These are phyloP conservation scores for Manduca sexta DNA, from an alignment of 1,140 invertebrate species.

Conservation along the genomic window DNA sequence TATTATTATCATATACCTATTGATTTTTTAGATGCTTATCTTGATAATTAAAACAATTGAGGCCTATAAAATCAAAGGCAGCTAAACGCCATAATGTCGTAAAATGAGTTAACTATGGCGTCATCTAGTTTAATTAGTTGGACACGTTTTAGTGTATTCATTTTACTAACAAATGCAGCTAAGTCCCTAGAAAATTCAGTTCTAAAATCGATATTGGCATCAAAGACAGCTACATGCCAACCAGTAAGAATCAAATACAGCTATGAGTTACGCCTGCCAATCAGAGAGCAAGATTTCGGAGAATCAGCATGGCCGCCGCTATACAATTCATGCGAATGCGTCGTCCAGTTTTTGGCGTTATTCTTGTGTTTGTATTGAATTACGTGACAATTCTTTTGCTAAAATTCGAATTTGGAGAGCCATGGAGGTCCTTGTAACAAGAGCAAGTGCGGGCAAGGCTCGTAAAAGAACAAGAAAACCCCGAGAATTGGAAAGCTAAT, in stretches of 20 bases:
- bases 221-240: conserved; percentile 7
- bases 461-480: conserved; percentile 8
- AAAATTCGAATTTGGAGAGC: conserved; percentile 3
- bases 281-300: conserved; percentile 2
- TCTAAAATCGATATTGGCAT: conserved; percentile 4
- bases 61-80: conserved; percentile 9
- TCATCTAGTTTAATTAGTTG: conserved; percentile 5
- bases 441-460: conserved; percentile 4
- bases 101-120: conserved; percentile 4
- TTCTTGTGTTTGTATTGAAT: conserved; percentile 5
- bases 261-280: conserved; percentile 5
- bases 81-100: conserved; percentile 5
- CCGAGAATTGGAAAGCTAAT: conserved; percentile 7
- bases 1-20: too few relatives aligned
- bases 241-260: conserved; percentile 8
- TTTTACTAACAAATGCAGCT: conserved; percentile 4
- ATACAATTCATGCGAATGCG: conserved; percentile 5
- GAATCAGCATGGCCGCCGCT: conserved; percentile 2
- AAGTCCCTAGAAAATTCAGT: conserved; percentile 4
- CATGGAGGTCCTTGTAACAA: conserved; percentile 5
- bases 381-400: conserved; percentile 2
- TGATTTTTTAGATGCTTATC: too few relatives aligned
- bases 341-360: conserved; percentile 5
- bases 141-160: background rate
- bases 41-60: too few relatives aligned